Evolutionary conservation across 2,113 vertebrate species (phyloP), one percentile per base, ranked within the genome.

Genomic region (Rhea americana): DNA sequence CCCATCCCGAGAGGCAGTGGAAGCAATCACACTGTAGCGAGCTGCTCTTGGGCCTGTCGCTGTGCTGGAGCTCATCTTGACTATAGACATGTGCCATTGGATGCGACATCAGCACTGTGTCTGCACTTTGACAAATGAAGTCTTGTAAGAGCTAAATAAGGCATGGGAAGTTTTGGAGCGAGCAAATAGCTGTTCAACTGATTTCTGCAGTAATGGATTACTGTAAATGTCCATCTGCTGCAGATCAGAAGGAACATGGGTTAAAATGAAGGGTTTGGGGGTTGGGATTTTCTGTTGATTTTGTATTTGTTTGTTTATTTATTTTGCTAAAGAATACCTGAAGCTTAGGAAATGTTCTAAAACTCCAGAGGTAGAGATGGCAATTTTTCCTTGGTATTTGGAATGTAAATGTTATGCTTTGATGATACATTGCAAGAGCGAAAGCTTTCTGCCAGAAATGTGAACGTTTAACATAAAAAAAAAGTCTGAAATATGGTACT

Each of bases 41-140:
- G 78, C 91, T 61, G 25, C 95, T 94, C 86, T 53, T 51, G 89
- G 92, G 86, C 91, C 91, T 93, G 95, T 97, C 16, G 37, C 14
- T 25, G 89, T 71, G 48, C 85, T 71, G 92, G 85, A 93, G 93
- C 91, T 97, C 90, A 66, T 95, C 89, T 77, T 79, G 74, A 47
- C 89, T 76, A 24, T 13, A 96, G 93, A 82, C 89, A 72, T 78
- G 94, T 2, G 32, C 90, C 95, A 77, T 76, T 82, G 91, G 81
- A 90, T 94, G 95, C 3, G 85, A 97, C 96, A 96, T 90, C 94
- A 97, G 96, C 95, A 63, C 95, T 87, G 87, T 92, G 87, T 93
- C 96, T 96, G 87, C 85, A 45, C 89, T 96, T 97, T 95, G 97
- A 97, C 94, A 97, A 95, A 97, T 96, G 94, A 97, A 96, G 94